A percentile compares a stretch with the other conserved stretches of the same genome.
Evolutionary conservation across 2,797 vertebrate genomes (phyloP).

Genomic region (Megalops cyprinoides): DNA sequence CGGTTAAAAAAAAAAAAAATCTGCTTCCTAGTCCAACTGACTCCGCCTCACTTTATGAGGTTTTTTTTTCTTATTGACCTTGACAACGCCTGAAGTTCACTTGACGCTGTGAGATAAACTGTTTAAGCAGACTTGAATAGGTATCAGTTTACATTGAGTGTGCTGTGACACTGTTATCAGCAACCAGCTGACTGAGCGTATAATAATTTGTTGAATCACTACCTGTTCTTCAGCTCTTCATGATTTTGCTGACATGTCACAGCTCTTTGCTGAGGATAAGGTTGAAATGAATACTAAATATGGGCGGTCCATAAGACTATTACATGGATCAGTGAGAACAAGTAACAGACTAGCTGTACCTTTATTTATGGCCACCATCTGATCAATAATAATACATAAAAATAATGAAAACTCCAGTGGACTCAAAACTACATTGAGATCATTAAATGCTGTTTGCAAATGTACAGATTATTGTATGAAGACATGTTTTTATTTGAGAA

Average conservation of each 20-base stretch:
- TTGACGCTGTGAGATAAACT: neutral
- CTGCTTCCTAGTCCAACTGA: neutral
- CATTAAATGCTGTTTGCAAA: neutral
- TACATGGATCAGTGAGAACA: neutral
- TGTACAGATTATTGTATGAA: neutral
- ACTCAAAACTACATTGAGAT: neutral
- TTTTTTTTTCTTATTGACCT: neutral
- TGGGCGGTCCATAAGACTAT: neutral
- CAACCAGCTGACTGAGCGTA: neutral
- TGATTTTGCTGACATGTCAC: neutral
- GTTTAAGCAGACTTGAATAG: neutral
- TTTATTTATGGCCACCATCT: neutral
- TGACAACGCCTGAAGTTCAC: neutral
- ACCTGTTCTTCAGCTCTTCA: neutral
- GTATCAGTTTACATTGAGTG: neutral
- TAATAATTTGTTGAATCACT: neutral
- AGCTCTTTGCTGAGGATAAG: neutral
- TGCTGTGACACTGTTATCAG: neutral
- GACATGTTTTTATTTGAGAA: neutral
- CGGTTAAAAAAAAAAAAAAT: constrained; percentile 31
- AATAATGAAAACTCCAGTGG: neutral
- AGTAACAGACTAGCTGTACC: neutral
- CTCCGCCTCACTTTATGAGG: neutral
- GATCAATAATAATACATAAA: neutral
- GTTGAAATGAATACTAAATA: neutral